phyloP scores from a whole-genome alignment of 2,797 vertebrate species.

The Oreochromis mossambicus region DNA sequence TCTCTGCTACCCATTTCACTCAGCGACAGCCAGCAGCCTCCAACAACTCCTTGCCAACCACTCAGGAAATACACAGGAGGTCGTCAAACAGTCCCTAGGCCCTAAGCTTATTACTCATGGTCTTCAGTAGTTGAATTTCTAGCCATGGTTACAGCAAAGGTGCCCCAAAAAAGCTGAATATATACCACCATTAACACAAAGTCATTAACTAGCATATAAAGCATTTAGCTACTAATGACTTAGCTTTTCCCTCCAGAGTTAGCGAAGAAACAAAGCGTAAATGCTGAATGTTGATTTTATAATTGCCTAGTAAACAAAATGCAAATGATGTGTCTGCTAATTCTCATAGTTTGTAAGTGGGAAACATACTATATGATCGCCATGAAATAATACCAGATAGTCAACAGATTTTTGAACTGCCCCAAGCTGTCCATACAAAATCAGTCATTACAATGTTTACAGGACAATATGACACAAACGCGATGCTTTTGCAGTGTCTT shows the following conservation, averaged over 20 bases:
- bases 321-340: background rate
- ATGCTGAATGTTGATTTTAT: background rate
- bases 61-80: background rate
- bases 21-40: background rate
- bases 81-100: background rate
- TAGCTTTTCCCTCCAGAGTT: background rate
- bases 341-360: background rate
- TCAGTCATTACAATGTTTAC: background rate
- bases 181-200: background rate
- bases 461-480: background rate
- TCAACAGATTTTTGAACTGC: background rate
- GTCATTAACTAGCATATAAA: background rate
- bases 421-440: background rate
- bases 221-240: background rate
- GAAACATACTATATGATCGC: background rate
- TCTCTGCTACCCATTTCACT: background rate
- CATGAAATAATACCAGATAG: background rate
- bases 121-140: background rate
- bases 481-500: background rate
- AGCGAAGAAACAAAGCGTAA: background rate
- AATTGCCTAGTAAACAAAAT: background rate
- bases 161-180: background rate
- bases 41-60: background rate
- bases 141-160: background rate
- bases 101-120: background rate